A percentile compares a stretch with the other conserved stretches of the same genome.
phyloP scores from a whole-genome alignment of 2,113 vertebrate species.

The Phoxinus phoxinus region DNA sequence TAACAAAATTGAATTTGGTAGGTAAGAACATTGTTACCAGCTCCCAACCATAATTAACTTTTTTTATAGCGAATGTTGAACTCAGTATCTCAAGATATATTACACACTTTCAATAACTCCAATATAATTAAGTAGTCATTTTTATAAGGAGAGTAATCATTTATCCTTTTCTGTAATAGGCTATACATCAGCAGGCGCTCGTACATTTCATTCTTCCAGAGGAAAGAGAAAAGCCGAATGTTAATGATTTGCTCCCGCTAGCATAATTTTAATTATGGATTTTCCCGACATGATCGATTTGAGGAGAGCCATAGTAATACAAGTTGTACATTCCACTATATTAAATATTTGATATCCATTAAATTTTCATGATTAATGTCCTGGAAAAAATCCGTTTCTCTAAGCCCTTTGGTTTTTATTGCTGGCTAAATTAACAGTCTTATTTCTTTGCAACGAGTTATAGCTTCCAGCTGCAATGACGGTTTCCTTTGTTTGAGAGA shows the following conservation, averaged over 20 bases:
- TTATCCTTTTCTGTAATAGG: constrained; percentile 75
- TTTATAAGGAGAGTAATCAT: constrained; percentile 74
- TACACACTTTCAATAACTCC: constrained; percentile 68
- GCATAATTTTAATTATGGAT: constrained; percentile 85
- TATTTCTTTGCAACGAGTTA: constrained; percentile 71
- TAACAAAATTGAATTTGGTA: constrained; percentile 40
- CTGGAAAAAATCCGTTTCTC: constrained; percentile 80
- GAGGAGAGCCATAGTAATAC: constrained; percentile 80
- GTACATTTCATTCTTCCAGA: constrained; percentile 76
- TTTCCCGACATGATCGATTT: constrained; percentile 81
- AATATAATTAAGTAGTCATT: constrained; percentile 76
- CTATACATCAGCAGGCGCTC: constrained; percentile 75
- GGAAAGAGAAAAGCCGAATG: constrained; percentile 73
- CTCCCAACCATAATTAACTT: constrained; percentile 56
- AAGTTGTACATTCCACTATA: constrained; percentile 81
- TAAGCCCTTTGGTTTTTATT: constrained; percentile 75
- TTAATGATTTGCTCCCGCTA: constrained; percentile 80
- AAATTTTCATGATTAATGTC: constrained; percentile 82
- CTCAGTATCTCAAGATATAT: constrained; percentile 66
- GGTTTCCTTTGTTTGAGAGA: constrained; percentile 68
- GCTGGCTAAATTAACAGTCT: constrained; percentile 78
- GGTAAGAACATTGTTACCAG: constrained; percentile 53
- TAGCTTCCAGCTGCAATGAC: constrained; percentile 67
- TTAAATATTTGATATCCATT: constrained; percentile 85
- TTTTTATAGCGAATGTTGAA: constrained; percentile 49